Conservation (phyloP, 2,888 invertebrate species). For the Tipula vernalis region DNA sequence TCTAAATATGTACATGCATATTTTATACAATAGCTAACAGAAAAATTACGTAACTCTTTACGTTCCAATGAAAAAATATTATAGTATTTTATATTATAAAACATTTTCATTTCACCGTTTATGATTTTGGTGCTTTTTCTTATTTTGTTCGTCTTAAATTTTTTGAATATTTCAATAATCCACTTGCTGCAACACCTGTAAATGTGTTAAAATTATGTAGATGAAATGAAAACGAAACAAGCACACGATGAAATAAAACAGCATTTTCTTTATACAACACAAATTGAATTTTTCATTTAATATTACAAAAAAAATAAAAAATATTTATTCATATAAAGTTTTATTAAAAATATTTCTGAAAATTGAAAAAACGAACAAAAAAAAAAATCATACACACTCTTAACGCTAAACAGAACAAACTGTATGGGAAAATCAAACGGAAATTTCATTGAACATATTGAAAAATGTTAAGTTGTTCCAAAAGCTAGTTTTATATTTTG, state of each 20-base stretch:
- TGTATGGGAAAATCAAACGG: background rate
- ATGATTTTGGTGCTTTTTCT: background rate
- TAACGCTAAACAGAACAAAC: background rate
- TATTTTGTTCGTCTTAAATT: background rate
- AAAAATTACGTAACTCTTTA: background rate
- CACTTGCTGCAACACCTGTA: background rate
- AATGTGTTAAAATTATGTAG: background rate
- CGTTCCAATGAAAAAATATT: background rate
- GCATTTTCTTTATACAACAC: background rate
- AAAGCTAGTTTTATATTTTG: background rate
- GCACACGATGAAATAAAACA: background rate
- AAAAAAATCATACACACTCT: background rate
- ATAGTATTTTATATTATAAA: background rate
- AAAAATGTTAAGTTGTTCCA: background rate
- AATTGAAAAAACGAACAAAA: background rate
- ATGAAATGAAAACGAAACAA: background rate
- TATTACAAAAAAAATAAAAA: background rate
- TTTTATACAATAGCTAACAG: background rate
- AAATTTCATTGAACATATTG: background rate
- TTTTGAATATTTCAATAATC: background rate
- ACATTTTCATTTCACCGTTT: background rate
- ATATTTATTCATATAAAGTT: background rate
- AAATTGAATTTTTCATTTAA: background rate
- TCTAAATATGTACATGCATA: background rate
- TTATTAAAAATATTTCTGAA: background rate